phyloP scores from a whole-genome alignment of 1,140 invertebrate species.

The Drosophila aff. region DNA sequence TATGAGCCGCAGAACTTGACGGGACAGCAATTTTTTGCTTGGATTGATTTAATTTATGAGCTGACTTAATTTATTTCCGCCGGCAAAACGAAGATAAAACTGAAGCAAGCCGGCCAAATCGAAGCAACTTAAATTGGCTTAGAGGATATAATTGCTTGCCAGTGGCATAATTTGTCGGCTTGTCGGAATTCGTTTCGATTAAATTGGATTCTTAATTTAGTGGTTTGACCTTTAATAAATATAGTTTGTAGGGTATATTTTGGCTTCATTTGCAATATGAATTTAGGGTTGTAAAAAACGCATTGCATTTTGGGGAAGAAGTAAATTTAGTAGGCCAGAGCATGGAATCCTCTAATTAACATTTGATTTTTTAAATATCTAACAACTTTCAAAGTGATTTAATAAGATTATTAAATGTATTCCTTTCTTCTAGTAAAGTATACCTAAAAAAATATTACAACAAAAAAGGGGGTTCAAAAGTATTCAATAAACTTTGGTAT shows the following conservation, averaged over 20 bases:
- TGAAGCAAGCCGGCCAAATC: slow-evolving; percentile 13
- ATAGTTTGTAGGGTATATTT: background rate
- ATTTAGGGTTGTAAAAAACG: background rate
- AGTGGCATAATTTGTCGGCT: slow-evolving; percentile 19
- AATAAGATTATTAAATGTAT: too few species aligned
- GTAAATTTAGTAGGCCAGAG: background rate
- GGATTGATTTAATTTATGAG: slow-evolving; percentile 72
- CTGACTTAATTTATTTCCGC: slow-evolving; percentile 79
- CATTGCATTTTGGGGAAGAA: too few species aligned
- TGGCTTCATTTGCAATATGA: background rate
- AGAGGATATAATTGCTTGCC: slow-evolving; percentile 23
- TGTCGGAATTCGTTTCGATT: slow-evolving; percentile 10
- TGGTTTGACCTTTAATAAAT: background rate
- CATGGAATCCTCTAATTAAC: too few species aligned
- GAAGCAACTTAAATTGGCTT: slow-evolving; percentile 36
- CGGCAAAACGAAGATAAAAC: slow-evolving; percentile 13
- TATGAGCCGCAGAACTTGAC: slow-evolving; percentile 50
- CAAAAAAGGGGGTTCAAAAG: too few species aligned
- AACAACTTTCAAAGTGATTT: too few species aligned
- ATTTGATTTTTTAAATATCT: too few species aligned
- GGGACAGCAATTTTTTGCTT: slow-evolving; percentile 56
- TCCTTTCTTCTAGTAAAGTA: too few species aligned
- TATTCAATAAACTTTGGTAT: too few species aligned
- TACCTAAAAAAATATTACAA: too few species aligned
- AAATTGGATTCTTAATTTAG: background rate